phyloP scores from a whole-genome alignment of 92 coral and sea anemone species.

The Zoanthus sansibaricus region DNA sequence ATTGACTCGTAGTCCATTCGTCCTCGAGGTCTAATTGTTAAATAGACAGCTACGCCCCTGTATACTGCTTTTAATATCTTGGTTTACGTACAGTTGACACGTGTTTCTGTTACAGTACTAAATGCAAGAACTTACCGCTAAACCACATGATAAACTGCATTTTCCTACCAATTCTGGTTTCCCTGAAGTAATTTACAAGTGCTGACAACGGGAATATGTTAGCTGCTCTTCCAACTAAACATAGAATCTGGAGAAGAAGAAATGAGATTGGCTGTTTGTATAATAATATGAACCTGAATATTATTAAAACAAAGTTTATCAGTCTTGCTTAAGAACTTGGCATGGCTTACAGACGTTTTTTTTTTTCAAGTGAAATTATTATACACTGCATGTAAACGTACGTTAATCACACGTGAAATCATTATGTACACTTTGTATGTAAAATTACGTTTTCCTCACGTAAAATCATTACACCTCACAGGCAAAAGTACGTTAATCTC shows the following conservation, averaged over 20 bases:
- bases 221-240: conserved; percentile 88
- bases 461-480: background rate
- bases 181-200: conserved; percentile 93
- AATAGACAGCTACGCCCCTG: no score
- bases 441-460: no score
- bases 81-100: background rate
- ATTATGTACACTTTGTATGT: no score
- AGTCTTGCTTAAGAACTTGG: background rate
- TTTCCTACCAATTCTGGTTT: conserved; percentile 80
- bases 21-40: no score
- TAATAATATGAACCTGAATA: background rate
- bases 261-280: background rate
- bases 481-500: background rate
- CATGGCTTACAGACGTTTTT: background rate
- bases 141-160: conserved; percentile 97
- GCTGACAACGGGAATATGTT: conserved; percentile 94
- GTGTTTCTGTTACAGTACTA: background rate
- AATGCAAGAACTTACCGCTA: conserved; percentile 78
- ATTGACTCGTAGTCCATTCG: no score
- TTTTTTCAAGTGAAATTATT: background rate
- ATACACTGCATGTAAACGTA: background rate
- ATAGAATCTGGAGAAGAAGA: conserved; percentile 72
- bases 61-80: no score
- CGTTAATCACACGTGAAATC: background rate
- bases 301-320: background rate